Base-by-base conservation (phyloP, 2,113 vertebrate species). In the Symphodus melops region DNA sequence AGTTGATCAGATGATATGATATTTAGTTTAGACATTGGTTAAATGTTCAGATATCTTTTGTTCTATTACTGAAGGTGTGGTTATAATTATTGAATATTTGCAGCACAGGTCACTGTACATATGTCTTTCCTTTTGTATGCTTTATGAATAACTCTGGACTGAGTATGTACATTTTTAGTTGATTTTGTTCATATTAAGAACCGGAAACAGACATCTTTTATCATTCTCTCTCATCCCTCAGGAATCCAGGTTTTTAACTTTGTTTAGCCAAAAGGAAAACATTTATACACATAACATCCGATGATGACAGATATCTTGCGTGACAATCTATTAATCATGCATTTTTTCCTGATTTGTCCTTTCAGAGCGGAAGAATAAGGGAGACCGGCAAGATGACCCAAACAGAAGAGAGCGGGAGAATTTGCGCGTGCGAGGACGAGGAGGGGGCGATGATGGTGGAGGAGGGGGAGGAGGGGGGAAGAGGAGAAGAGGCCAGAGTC, bases 401-500 rank as follows among this genome's bases (percentile, higher is more conserved):
- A 88, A 64, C 94, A 96, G 74, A 94, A 94, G 77, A 90, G 92
- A 92, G 92, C 94, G 88, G 91, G 94, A 76, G 66, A 81, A 77
- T 1, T 4, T 77, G 57, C 82, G 49, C 11, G 84, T 81, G 13
- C 64, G 72, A 79, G 85, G 65, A 68, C 66, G 76, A 36, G 72
- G 77, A 3, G 44, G 81, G 17, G 87, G 69, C 92, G 82, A 87
- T 94, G 69, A 67, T 11, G 65, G 61, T 19, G 82, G 72, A 20
- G 86, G 92, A 17, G 80, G 64, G 8, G 66, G 63, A 13, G 86
- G 78, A 51, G 85, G 93, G 21, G 94, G 91, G 69, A 96, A 89
- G 87, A 95, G 90, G 73, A 95, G 87, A 85, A 97, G 94, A 90
- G 90, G 91, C 68, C 94, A 90, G 74, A 94, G 93, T 78, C 88